Evolutionary conservation across 2,113 vertebrate genomes (phyloP), one percentile per base, ranked within the genome.

Genomic region (Peromyscus maniculatus): DNA sequence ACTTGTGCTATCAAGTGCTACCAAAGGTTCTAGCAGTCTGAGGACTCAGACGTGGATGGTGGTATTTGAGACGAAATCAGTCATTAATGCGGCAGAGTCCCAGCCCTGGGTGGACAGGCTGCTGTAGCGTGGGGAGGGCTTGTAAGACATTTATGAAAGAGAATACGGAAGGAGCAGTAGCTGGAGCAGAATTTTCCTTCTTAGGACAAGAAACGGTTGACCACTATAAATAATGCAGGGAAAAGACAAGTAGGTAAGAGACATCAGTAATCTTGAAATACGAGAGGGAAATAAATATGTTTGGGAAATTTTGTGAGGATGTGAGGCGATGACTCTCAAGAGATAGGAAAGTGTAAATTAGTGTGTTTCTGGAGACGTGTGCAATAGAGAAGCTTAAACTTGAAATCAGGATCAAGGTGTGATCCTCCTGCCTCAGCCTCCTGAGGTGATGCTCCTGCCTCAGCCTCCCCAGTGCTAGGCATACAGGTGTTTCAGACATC

Each of bases 281-380:
- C 10, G 64, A 66, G n/a, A 13, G 43, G 79, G 24, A 64, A 79
- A 52, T 31, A 49, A 17, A 43, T 2, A 92, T 24, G 16, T 79
- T 36, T 75, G 78, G 71, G 90, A 89, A 55, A n/a, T 95, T 31
- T 96, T 88, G 92, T 80, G 84, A 95, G n/a, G 22, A 82, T 43
- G 15, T 55, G 49, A 19, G 52, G 24, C 79, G 64, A 75, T 71
- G 62, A 72, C 87, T 83, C 77, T 66, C 22, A 95, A 84, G 43
- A 89, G 52, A 71, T 28, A 75, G 52, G 62, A 87, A 82, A 19
- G 78, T 62, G 4, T 16, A 66, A 36, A 55, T 75, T 31, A 62
- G 71, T 24, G 87, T 59, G 36, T 88, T 80, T 22, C 84, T 87
- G 91, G 67, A 92, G 57, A 24, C 36, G 43, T 39, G 67, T 93